Evolutionary conservation across 1,140 invertebrate species (phyloP), one percentile per base, ranked within the genome.

Genomic region (Anastrepha obliqua): DNA sequence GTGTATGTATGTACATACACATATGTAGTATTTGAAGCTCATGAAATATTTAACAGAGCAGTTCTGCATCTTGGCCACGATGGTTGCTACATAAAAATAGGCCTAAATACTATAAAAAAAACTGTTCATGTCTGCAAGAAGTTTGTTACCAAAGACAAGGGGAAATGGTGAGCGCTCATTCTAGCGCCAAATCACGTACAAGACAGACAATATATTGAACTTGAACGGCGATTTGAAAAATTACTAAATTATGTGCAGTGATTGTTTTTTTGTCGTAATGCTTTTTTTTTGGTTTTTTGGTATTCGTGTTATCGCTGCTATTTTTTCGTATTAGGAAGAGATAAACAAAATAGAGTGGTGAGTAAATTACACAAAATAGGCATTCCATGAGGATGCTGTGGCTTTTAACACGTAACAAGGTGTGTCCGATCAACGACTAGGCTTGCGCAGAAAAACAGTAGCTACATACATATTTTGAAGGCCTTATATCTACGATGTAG

Each of bases 1-100:
- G 29, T 29, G 15, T 62, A 17, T 4, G 15, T 62, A 62, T 62
- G 13, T 15, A 62, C 13, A 62, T 62, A 17, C 60, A 15, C 4
- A 17, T 62, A 62, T 39, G 5, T 67, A 67, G n/a, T 39, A 15
- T 81, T n/a, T 74, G 44, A 29, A 29, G 74, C 47, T 81, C 74
- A 81, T 81, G 74, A 81, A 81, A 81, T 58, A 81, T 81, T 81
- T 51, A 81, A 81, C 74, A 81, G 74, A 55, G 74, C 74, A n/a
- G 29, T 29, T 29, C 29, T 29, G 29, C 29, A 29, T 29, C 29
- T 29, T 29, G 29, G 29, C 29, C 29, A 29, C 29, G 29, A 42
- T 20, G 20, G 74, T 81, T 20, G 47, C 74, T 81, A 81, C 74
- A 55, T 58, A n/a, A 81, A 81, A 55, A 81, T 0, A 81, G 47